Base-by-base conservation (phyloP, 2,888 invertebrate species). In the Nowickia ferox region DNA sequence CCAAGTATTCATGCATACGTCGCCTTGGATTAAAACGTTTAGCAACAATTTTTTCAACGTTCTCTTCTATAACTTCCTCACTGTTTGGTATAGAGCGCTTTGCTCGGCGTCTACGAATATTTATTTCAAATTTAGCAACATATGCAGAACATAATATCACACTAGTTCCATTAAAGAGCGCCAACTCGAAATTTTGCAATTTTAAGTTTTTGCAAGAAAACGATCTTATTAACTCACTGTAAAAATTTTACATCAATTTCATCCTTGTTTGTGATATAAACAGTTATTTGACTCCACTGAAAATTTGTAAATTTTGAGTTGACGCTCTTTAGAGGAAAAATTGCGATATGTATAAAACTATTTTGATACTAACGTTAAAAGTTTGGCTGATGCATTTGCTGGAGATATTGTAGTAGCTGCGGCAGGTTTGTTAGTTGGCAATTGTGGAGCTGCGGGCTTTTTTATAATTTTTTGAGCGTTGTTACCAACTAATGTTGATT, bases 21-120 rank as follows among this genome's bases (percentile, higher is more conserved):
- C 95, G 94, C 17, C 95, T 94, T 9, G 96, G 96, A 93, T 97
- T 97, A 92, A 96, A 97, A 59, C 97, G 94, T 92, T 97, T 97
- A 44, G 97, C 97, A 65, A 97, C 94, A 86, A 97, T 97, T 93
- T 96, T 96, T 92, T 97, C 97, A 0, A 97, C 96, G 1, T 95
- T 94, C 90, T 95, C 96, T 91, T 97, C 96, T 83, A 95, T 95
- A 13, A 94, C 93, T 88, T 90, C 90, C 63, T 89, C 89, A 48
- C 89, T 88, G 44, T 89, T 89, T 6, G 90, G 89, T 11, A 89
- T 87, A 40, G 91, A 90, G 15, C 89, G 90, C 83, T 90, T 92
- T 77, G 92, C 93, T 65, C 92, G 89, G 3, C 93, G 92, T 86
- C 92, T 93, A 76, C 71, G 68, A 48, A 19, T 17, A 72, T 13